Conservation (phyloP, 2,113 vertebrate species). For the Limnothrissa miodon region DNA sequence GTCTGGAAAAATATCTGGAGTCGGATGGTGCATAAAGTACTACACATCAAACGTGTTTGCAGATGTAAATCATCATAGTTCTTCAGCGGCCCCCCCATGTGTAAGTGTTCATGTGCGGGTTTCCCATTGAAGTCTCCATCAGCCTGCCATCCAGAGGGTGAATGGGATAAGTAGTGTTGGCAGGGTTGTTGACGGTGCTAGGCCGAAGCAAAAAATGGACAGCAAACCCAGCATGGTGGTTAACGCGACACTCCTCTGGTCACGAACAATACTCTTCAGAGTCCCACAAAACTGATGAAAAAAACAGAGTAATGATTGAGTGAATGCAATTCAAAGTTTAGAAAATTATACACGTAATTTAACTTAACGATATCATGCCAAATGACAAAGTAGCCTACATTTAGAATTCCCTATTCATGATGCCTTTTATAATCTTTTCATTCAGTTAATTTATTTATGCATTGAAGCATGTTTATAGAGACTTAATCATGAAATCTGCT, state of each 20-base stretch:
- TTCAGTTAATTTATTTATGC: too few relatives aligned
- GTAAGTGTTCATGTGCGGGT: neutral
- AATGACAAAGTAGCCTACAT: too few relatives aligned
- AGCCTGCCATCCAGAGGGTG: constrained; percentile 90
- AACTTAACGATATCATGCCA: too few relatives aligned
- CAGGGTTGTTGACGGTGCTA: constrained; percentile 79
- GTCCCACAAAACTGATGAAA: constrained; percentile 80
- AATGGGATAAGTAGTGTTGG: constrained; percentile 86
- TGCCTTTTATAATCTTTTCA: too few relatives aligned
- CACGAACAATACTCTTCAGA: constrained; percentile 86
- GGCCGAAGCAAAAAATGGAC: constrained; percentile 77
- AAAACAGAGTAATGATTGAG: neutral
- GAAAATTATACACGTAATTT: neutral
- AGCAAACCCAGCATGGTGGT: constrained; percentile 77
- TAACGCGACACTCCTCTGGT: constrained; percentile 84
- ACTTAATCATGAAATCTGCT: neutral
- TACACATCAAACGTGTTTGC: neutral
- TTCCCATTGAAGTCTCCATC: constrained; percentile 31
- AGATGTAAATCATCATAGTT: neutral
- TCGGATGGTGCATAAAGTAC: neutral
- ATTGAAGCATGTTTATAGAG: neutral
- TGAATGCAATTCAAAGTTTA: neutral
- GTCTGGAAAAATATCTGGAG: neutral
- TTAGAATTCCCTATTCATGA: too few relatives aligned
- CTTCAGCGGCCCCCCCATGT: neutral